Base-by-base conservation (phyloP, 1,140 invertebrate species). In the Drosophila miranda region DNA sequence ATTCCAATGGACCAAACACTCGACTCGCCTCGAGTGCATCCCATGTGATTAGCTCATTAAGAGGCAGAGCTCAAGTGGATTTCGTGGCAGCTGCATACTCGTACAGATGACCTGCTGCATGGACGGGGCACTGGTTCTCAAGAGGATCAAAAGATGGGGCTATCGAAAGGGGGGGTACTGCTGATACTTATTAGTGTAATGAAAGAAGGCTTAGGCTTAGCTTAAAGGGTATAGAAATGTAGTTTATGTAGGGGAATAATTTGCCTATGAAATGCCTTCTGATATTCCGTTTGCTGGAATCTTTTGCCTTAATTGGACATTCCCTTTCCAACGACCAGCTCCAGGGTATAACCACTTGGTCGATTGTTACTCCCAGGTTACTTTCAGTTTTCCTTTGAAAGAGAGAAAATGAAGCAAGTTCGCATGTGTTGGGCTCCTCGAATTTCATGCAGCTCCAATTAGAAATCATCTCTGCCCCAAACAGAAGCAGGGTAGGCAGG, bases 11-110 rank as follows among this genome's bases (percentile, higher is more conserved):
- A 42, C 64, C 48, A 23, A 50, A 6, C 71, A 78, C 64, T 30
- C 30, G 8, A 9, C 30, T 64, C 62, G 34, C 59, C 64, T 57
- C 21, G 42, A 71, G 58, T 59, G 55, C 78, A 70, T 60, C 60
- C 53, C 68, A 70, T 84, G 82, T 87, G 83, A 87, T 87, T 87
- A 87, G 75, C 84, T 87, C 82, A 87, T 87, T 87, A 87, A 73
- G 63, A 53, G 63, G 46, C 66, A 78, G 34, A 13, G 38, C 43
- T 69, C 48, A 42, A 63, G 46, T 60, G 51, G 53, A 51, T 21
- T 41, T 59, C 59, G n/a, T 59, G 61, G 55, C 61, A 43, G 21
- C 9, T 16, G 58, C 50, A 30, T 44, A 3, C 30, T 30, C 30
- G 7, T 38, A 42, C 26, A 26, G 50, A 34, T 38, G 66, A 41